These are phyloP conservation scores for Mechanitis mazaeus DNA, from an alignment of 2,888 invertebrate genomes.

Conservation along the genomic window DNA sequence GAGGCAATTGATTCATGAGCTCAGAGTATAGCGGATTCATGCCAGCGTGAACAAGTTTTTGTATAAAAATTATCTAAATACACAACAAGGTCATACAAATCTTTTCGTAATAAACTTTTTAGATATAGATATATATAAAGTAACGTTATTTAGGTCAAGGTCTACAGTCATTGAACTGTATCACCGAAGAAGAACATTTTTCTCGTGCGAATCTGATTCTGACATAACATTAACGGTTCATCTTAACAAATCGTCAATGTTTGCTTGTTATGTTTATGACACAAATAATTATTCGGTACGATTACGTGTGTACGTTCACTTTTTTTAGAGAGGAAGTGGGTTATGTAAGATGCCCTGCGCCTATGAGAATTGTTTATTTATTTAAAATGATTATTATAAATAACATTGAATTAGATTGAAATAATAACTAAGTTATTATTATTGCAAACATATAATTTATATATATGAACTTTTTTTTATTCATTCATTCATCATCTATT, in stretches of 20 bases:
- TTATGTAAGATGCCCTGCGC: conserved; percentile 24
- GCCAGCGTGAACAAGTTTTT: too few species aligned
- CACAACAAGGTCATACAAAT: too few species aligned
- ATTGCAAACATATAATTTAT: neutral
- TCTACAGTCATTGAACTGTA: too few species aligned
- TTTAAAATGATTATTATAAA: neutral
- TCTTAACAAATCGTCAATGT: conserved; percentile 38
- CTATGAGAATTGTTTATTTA: conserved; percentile 1
- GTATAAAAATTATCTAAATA: too few species aligned
- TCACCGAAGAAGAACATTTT: too few species aligned
- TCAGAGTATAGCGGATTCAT: too few species aligned
- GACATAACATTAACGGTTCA: conserved; percentile 29
- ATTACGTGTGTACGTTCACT: conserved; percentile 69
- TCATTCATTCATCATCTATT: too few species aligned
- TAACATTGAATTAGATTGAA: neutral
- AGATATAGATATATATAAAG: too few species aligned
- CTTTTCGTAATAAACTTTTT: too few species aligned
- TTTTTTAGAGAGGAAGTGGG: conserved; percentile 48
- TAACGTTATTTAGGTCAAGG: too few species aligned
- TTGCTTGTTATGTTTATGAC: conserved; percentile 45
- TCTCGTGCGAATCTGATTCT: neutral
- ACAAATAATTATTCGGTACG: conserved; percentile 41
- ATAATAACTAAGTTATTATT: neutral
- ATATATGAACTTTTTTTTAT: too few species aligned
- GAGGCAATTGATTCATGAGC: too few species aligned